Percentiles rank a stretch among this genome's conserved stretches.
Conservation (phyloP, 1,140 invertebrate genomes). For the Formica selysi region DNA sequence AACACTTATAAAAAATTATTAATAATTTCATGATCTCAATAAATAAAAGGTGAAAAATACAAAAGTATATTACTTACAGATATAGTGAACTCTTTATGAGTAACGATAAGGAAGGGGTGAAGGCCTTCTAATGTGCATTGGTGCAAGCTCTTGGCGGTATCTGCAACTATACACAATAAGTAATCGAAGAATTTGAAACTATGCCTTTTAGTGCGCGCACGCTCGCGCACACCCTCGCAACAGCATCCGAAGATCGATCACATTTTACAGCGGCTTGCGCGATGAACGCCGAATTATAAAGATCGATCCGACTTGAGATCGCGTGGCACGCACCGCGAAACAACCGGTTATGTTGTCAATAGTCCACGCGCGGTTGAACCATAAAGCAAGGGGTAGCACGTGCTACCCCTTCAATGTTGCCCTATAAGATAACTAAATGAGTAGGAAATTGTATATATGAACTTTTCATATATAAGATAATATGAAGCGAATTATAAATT, state of each 20-base stretch:
- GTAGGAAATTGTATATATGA: background rate
- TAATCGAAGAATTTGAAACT: constrained; percentile 9
- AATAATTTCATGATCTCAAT: background rate
- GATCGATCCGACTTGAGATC: constrained; percentile 39
- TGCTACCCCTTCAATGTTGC: background rate
- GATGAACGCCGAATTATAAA: constrained; percentile 28
- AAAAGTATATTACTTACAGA: constrained; percentile 79
- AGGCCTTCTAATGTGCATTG: constrained; percentile 83
- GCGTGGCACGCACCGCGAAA: background rate
- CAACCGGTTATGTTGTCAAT: background rate
- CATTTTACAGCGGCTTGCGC: constrained; percentile 34
- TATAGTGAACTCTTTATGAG: constrained; percentile 85
- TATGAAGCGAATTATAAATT: background rate
- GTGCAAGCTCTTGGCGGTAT: constrained; percentile 42
- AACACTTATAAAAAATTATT: background rate
- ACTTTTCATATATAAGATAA: background rate
- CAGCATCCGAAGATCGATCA: constrained; percentile 40
- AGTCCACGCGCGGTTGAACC: background rate
- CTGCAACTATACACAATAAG: constrained; percentile 25
- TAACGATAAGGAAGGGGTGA: constrained; percentile 84
- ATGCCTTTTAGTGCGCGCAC: constrained; percentile 41
- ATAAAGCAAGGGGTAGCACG: constrained; percentile 9
- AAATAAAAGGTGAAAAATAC: background rate
- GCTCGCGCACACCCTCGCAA: constrained; percentile 40
- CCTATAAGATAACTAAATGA: background rate